A percentile compares a stretch with the other conserved stretches of the same genome.
These are phyloP conservation scores for Dyspetes luteomarginatus DNA, from an alignment of 2,888 invertebrate genomes.

Conservation along the genomic window DNA sequence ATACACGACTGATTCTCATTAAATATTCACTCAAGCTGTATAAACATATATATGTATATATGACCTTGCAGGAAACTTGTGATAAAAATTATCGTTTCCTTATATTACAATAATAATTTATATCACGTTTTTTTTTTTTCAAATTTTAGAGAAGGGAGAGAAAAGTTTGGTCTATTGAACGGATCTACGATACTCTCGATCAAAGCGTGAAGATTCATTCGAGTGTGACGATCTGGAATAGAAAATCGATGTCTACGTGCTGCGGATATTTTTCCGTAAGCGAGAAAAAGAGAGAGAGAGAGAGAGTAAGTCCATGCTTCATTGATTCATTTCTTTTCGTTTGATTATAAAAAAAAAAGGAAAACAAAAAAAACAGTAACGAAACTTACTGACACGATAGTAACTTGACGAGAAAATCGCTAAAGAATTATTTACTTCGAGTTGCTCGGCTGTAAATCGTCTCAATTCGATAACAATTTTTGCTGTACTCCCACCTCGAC, in stretches of 20 bases:
- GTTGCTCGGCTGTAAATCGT: background rate
- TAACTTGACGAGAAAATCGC: background rate
- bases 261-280: conserved; percentile 11
- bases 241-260: conserved; percentile 26
- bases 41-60: background rate
- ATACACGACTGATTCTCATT: background rate
- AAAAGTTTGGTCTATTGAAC: background rate
- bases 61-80: background rate
- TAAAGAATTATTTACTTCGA: conserved; percentile 1
- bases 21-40: background rate
- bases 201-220: conserved; percentile 66
- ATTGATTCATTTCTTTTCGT: conserved; percentile 55
- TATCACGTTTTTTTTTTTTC: background rate
- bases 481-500: conserved; percentile 49
- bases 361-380: background rate
- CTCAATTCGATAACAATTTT: background rate
- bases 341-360: conserved; percentile 46
- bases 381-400: background rate
- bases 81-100: background rate
- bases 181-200: conserved; percentile 1
- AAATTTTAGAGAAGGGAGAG: background rate
- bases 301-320: conserved; percentile 40
- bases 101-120: background rate
- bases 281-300: too few species aligned
- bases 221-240: conserved; percentile 68